phyloP scores from a whole-genome alignment of 1,140 invertebrate genomes.

The Helicorthomorpha holstii region DNA sequence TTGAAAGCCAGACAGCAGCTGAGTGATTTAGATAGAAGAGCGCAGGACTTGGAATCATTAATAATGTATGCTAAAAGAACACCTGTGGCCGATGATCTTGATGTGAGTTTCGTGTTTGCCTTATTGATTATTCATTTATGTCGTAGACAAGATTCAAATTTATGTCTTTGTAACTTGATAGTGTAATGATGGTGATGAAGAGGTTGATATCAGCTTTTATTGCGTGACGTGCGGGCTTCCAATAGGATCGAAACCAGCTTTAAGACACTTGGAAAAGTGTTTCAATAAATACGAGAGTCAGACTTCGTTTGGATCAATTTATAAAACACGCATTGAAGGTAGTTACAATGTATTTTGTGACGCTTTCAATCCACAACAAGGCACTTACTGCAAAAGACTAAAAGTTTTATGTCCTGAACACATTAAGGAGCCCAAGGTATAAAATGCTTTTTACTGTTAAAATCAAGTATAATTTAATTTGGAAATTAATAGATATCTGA shows the following conservation, averaged over 20 bases:
- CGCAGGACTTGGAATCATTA: conserved; percentile 56
- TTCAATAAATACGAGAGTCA: conserved; percentile 96
- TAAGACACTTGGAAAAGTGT: conserved; percentile 53
- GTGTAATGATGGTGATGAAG: conserved; percentile 49
- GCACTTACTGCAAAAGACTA: conserved; percentile 90
- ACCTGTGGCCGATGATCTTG: conserved; percentile 38
- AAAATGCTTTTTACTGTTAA: conserved; percentile 25
- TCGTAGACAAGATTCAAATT: background rate
- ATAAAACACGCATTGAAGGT: conserved; percentile 74
- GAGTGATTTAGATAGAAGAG: conserved; percentile 17
- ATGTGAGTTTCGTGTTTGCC: conserved; percentile 14
- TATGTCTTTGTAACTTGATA: conserved; percentile 10
- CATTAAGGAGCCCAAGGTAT: conserved; percentile 86
- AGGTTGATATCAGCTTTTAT: conserved; percentile 58
- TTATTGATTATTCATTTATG: background rate
- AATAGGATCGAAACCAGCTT: conserved; percentile 44
- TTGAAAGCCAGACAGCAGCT: conserved; percentile 49
- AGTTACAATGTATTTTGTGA: conserved; percentile 96
- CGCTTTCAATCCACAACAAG: conserved; percentile 72
- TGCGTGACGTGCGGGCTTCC: conserved; percentile 95
- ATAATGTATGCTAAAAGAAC: conserved; percentile 51
- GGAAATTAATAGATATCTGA: conserved; percentile 10
- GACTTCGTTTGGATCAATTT: conserved; percentile 87
- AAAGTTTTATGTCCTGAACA: conserved; percentile 94
- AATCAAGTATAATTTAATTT: background rate